Evolutionary conservation across 1,140 invertebrate genomes (phyloP), one percentile per base, ranked within the genome.

Genomic region (Drosophila mauritiana): DNA sequence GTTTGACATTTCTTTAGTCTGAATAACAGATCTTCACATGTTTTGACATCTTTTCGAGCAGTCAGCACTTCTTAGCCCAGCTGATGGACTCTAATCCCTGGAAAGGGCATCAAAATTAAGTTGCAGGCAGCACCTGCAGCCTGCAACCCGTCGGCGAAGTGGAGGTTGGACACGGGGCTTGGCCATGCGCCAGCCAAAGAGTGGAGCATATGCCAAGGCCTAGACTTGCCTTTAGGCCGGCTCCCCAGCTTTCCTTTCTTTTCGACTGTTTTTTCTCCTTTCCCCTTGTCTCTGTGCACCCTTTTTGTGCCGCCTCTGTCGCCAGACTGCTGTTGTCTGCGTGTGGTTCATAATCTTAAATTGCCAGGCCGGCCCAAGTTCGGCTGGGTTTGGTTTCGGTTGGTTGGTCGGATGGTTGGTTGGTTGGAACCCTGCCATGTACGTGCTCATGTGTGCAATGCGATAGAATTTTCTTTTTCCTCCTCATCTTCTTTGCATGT

Each of bases 331-430:
- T 11, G 48, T 4, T 77, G 81, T 80, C 82, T 86, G 83, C 51
- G 65, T 88, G 83, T 72, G 83, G 83, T 82, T 86, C 82, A 86
- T 86, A 86, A 86, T 88, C 83, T 88, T 88, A 88, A 86, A 88
- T 86, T 86, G 82, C 82, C 65, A 78, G 76, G 54, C 48, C 42
- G 48, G 61, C 7, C 7, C 64, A 65, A 46, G 43, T 36, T 42
- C 51, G 37, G 64, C 42, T 22, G 31, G 37, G 36, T 43, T 22
- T 27, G 40, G 27, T 56, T 22, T 34, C 42, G 57, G 22, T 62
- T 46, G 27, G 65, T 46, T 36, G 45, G 64, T 40, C 8, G 46
- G 46, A 8, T 46, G 17, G 43, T 22, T 13, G 43, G 45, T 13
- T 45, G 43, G 12, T 54, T 73, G 67, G 74, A 52, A 62, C 64